These are phyloP conservation scores for Adelges cooleyi DNA, from an alignment of 1,140 invertebrate genomes.

Conservation along the genomic window DNA sequence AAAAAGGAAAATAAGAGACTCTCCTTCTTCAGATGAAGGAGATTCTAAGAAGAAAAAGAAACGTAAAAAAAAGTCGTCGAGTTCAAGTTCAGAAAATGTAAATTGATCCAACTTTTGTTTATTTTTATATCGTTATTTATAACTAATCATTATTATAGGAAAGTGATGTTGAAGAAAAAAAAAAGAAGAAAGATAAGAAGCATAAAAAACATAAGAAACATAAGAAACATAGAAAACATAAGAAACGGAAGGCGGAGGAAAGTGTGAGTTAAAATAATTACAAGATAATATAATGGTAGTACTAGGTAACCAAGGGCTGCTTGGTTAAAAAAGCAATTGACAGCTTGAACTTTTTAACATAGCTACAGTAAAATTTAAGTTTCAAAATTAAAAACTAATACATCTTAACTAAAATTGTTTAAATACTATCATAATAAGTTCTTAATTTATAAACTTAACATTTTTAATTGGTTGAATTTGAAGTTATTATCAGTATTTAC, in stretches of 20 bases:
- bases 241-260: conserved; percentile 50
- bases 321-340: no score
- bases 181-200: conserved; percentile 51
- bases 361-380: no score
- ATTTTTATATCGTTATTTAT: not conserved
- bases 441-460: no score
- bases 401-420: no score
- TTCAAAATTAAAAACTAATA: no score
- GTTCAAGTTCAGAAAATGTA: conserved; percentile 45
- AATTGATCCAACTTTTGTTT: conserved; percentile 12
- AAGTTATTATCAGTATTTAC: no score
- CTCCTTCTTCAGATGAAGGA: conserved; percentile 48
- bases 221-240: conserved; percentile 55
- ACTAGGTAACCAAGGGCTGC: no score
- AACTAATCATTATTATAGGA: conserved; percentile 31
- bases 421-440: no score
- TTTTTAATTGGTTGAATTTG: no score
- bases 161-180: conserved; percentile 56
- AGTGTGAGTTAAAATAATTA: no score
- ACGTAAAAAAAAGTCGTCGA: conserved; percentile 48
- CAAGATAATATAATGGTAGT: no score
- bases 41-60: conserved; percentile 54
- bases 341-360: no score
- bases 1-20: conserved; percentile 40
- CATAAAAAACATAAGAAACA: conserved; percentile 54